Evolutionary conservation across 2,113 vertebrate genomes (phyloP), one percentile per base, ranked within the genome.

Genomic region (Ariopsis seemanni): DNA sequence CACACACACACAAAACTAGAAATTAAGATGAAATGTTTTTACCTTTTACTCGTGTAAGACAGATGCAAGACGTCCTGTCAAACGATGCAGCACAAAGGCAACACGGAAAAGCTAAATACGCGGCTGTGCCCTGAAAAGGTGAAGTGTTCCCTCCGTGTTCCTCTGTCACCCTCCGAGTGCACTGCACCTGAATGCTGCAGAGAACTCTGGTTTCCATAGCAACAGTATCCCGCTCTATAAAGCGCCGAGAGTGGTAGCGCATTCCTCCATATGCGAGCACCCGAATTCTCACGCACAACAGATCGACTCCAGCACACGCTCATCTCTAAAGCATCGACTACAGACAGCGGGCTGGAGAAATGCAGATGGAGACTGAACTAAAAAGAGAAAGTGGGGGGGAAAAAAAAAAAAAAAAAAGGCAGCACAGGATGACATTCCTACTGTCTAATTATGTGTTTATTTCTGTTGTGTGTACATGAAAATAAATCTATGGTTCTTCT

Each of bases 201-300:
- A 84, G 72, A 88, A 58, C 86, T 57, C 55, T 27, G 83, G 90
- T 90, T 89, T 90, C 90, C 87, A 90, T 90, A 82, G 90, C 78
- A 90, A 90, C 90, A 83, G 69, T 85, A 52, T 87, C 27, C 72
- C 34, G 14, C 62, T 50, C 72, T 88, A 78, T 58, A 42, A 48
- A 78, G 82, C 60, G 20, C 55, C 30, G 27, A 77, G 63, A 88
- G 74, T 22, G 58, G 50, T 84, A 63, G 60, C 25, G 30, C 60
- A 69, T 79, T 84, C 42, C 71, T 84, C 62, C 30, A 75, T 63
- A 78, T 15, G 48, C 27, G 34, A 84, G 58, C 82, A 78, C 72
- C 52, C 62, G 20, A 83, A 71, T 63, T 53, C 25, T 81, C 65
- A 42, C n/a, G 57, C 62, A 82, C 12, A 62, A 53, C 42, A 20